phyloP scores from a whole-genome alignment of 2,888 invertebrate genomes.

The Apamea crenata region DNA sequence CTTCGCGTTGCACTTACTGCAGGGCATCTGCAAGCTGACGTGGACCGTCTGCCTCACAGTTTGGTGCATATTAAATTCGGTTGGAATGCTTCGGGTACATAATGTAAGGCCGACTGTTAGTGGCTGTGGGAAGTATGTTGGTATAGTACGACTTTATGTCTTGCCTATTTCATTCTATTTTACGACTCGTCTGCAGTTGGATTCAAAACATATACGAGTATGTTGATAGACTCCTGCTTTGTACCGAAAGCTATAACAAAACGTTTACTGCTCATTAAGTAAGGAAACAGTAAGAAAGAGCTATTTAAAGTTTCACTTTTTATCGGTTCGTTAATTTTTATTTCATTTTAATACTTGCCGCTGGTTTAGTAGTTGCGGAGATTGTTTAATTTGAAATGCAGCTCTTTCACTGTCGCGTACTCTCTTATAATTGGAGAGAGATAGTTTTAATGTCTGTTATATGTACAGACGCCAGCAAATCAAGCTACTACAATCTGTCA shows the following conservation, averaged over 20 bases:
- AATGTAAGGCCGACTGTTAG: conserved; percentile 50
- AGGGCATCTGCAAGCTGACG: conserved; percentile 58
- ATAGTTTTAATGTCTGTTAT: conserved; percentile 14
- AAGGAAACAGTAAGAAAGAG: conserved; percentile 52
- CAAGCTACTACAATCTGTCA: no score
- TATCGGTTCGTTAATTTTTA: conserved; percentile 65
- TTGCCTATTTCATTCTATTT: conserved; percentile 54
- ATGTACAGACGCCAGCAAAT: not conserved
- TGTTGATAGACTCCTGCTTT: conserved; percentile 46
- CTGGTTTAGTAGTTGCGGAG: conserved; percentile 32
- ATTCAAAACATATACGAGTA: conserved; percentile 47
- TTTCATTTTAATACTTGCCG: conserved; percentile 44
- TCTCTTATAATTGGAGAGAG: conserved; percentile 30
- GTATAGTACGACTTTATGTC: conserved; percentile 51
- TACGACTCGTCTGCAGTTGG: conserved; percentile 56
- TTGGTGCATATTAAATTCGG: conserved; percentile 63
- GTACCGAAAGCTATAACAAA: conserved; percentile 54
- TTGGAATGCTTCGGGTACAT: conserved; percentile 45
- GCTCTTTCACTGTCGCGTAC: conserved; percentile 15
- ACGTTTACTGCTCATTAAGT: conserved; percentile 64
- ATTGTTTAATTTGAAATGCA: conserved; percentile 43
- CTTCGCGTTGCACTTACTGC: conserved; percentile 67
- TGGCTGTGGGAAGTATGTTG: conserved; percentile 55
- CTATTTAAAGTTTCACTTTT: conserved; percentile 63
- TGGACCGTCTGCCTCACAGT: conserved; percentile 27